Base-by-base conservation (phyloP, 2,797 vertebrate genomes). In the Anguilla anguilla region DNA sequence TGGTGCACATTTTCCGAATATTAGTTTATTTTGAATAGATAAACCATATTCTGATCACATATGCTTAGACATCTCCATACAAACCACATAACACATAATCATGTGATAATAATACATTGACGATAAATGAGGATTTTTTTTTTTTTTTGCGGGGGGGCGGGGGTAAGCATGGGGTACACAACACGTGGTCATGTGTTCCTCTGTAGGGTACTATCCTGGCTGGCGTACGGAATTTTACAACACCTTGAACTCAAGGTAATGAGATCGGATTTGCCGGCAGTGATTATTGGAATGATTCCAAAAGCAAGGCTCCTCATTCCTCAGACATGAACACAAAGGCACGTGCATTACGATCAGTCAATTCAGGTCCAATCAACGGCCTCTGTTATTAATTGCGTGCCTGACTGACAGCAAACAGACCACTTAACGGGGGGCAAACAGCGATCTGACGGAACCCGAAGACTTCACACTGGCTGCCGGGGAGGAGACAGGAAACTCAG, bases 311-410 rank as follows among this genome's bases (percentile, higher is more conserved):
- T 67, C 0, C 25, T 46, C 84, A 85, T 67, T 46, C 53, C 28
- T 55, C 49, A 57, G 82, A 31, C 53, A 35, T 10, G 82, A 31
- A 0, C 39, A n/a, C 77, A 81, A 81, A 81, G 72, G 22, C 9
- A 0, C 77, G 46, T 1, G 39, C 83, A 49, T 17, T 31, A 28
- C 55, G 46, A 86, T 85, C 90, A 92, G 92, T 90, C 86, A 69
- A 28, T 31, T 1, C 25, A 11, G 39, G 2, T 35, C 74, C 88
- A 86, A 87, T 86, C 19, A 61, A 88, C 86, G 61, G 85, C 84
- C 92, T 92, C 85, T 57, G 0, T 31, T 81, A 55, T 88, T 92
- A 92, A 92, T 89, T 91, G 89, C 39, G 39, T 39, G 39, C 88
- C 83, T 86, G 61, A 84, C 79, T 85, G 89, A 91, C 91, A 90